A percentile compares a stretch with the other conserved stretches of the same genome.
phyloP scores from a whole-genome alignment of 2,113 vertebrate species.

The Bubo scandiacus region DNA sequence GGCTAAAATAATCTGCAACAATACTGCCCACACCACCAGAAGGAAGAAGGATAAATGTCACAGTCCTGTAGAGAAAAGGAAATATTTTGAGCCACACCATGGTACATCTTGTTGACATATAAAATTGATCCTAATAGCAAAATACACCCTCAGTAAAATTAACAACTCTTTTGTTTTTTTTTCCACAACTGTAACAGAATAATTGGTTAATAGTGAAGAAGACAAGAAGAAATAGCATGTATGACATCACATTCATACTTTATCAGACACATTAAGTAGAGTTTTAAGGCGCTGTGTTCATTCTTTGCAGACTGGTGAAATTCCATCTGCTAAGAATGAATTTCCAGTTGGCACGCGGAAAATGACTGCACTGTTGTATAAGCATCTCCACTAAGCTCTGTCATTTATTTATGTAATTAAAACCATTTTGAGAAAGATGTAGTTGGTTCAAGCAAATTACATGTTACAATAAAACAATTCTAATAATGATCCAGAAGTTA shows the following conservation, averaged over 20 bases:
- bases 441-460: slow-evolving; percentile 71
- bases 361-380: slow-evolving; percentile 68
- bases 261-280: slow-evolving; percentile 15
- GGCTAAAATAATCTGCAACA: neutral
- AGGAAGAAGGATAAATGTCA: neutral
- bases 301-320: slow-evolving; percentile 26
- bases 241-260: neutral
- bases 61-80: neutral
- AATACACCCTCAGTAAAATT: neutral
- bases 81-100: neutral
- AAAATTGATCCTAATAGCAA: neutral
- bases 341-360: slow-evolving; percentile 64
- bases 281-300: neutral
- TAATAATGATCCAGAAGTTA: slow-evolving; percentile 67
- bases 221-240: neutral
- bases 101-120: neutral
- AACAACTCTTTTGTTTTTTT: neutral
- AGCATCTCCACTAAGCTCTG: slow-evolving; percentile 67
- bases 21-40: neutral
- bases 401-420: slow-evolving; percentile 78
- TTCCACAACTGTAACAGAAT: neutral
- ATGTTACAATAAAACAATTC: slow-evolving; percentile 70
- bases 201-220: neutral
- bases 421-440: slow-evolving; percentile 59
- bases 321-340: slow-evolving; percentile 61